These are phyloP conservation scores for Gymnobelideus leadbeateri DNA, from an alignment of 2,113 vertebrate species.

Conservation along the genomic window DNA sequence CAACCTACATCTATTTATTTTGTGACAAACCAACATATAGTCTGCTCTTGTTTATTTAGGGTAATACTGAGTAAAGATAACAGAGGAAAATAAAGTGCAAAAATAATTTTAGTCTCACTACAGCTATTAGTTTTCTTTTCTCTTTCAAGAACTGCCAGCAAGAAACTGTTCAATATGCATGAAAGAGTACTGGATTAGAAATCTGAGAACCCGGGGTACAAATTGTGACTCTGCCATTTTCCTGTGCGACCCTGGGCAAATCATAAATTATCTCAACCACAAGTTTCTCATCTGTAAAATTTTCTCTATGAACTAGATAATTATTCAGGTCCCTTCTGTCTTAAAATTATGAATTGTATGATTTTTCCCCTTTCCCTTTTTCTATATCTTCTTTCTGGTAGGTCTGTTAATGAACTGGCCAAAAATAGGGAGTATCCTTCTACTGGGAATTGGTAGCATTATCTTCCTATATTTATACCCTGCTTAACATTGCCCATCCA, in stretches of 20 bases:
- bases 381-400: slow-evolving; percentile 13
- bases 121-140: neutral
- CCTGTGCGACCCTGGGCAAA: neutral
- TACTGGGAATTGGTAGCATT: neutral
- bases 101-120: slow-evolving; percentile 29
- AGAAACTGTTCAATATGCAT: neutral
- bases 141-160: slow-evolving; percentile 25
- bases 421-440: neutral
- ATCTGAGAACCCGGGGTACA: neutral
- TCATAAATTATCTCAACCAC: neutral
- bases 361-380: slow-evolving; percentile 3
- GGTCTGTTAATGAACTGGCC: slow-evolving; percentile 23
- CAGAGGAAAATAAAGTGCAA: neutral
- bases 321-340: neutral
- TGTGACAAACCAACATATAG: neutral
- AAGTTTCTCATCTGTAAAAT: neutral
- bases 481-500: neutral
- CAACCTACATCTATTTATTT: neutral
- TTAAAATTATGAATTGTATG: neutral
- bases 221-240: neutral
- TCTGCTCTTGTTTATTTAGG: neutral
- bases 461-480: neutral
- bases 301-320: neutral
- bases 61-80: neutral
- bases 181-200: neutral